Evolutionary conservation across 2,113 vertebrate species (phyloP).

Genomic region (Pardalotus punctatus): DNA sequence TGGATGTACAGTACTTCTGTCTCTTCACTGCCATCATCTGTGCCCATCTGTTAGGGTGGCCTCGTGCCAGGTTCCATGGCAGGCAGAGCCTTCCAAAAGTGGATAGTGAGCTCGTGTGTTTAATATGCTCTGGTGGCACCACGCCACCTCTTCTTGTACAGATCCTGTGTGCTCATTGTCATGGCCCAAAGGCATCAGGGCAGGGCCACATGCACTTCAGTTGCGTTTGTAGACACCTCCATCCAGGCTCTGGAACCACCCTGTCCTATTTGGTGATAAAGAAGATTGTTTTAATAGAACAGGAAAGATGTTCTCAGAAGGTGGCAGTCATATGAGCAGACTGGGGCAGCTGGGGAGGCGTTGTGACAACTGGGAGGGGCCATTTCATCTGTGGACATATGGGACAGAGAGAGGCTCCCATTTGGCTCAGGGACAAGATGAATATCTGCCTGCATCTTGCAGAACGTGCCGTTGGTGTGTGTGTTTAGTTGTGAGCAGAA

Average conservation of each 20-base stretch:
- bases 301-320: neutral
- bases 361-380: neutral
- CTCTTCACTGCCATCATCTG: conserved; percentile 20
- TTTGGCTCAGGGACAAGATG: neutral
- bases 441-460: neutral
- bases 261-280: neutral
- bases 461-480: neutral
- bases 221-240: neutral
- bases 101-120: neutral
- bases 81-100: conserved; percentile 11
- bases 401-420: neutral
- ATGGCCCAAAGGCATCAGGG: neutral
- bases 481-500: neutral
- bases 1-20: neutral
- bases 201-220: neutral
- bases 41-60: conserved; percentile 63
- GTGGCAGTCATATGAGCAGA: neutral
- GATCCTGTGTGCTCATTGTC: neutral
- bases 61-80: neutral
- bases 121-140: neutral
- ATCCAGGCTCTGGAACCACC: neutral
- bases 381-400: neutral
- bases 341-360: neutral
- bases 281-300: neutral
- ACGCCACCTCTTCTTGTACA: neutral